Base-by-base conservation (phyloP, 2,113 vertebrate species). In the Puffinus mauretanicus region DNA sequence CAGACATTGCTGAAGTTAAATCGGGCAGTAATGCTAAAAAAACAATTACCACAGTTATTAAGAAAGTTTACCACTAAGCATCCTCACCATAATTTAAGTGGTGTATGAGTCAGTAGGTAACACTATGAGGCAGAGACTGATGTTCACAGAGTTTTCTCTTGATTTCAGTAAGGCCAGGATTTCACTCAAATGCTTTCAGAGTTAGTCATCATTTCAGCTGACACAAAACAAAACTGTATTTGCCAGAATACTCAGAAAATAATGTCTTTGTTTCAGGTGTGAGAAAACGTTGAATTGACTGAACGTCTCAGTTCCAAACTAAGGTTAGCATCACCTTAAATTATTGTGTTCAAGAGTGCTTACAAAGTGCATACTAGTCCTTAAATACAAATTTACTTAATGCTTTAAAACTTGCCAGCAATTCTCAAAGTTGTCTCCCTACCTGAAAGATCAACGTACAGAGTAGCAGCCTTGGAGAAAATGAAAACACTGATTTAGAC, bases 151-250 rank as follows among this genome's bases (percentile, higher is more conserved):
- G 82, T 86, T 96, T 82, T 81, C 49, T 80, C 93, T 95, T 73
- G 38, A 62, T 54, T 96, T 91, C 91, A 73, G 54, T 40, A 69
- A 65, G 38, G 32, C 55, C 67, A 67, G 20, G 62, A 83, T 77
- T 91, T 90, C 91, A 95, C 78, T 84, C 71, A 51, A 51, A 62
- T 73, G 82, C 79, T 97, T 92, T 87, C 11, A 78, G 66, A 80
- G 34, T 83, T 95, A 94, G 81, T 95, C 94, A 95, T 93, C 84
- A 29, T 71, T 60, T 95, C 86, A 96, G 70, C 79, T 95, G 75
- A 91, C 82, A 97, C 38, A 90, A 82, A 94, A 72, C 49, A 91
- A 16, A 64, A 64, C 14, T 25, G 51, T 67, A 71, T 77, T 91
- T 86, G 67, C 47, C 78, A 95, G 60, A 90, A 93, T 22, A 60